These are phyloP conservation scores for Orbicella faveolata DNA, from an alignment of 64 coral and sea anemone species.

Conservation along the genomic window DNA sequence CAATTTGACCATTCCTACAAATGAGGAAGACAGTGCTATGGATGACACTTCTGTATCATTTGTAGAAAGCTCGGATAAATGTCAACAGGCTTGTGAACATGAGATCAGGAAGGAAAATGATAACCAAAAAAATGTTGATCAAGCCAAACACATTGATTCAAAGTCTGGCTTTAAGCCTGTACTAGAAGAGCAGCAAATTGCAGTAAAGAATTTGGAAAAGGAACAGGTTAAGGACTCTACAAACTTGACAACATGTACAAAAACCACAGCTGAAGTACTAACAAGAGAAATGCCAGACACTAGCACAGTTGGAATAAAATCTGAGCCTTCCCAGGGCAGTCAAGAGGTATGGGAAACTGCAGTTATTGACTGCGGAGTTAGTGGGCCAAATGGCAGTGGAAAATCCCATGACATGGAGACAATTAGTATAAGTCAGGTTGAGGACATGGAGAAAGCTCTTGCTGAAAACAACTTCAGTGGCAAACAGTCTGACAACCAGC, in stretches of 20 bases:
- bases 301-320: conserved; percentile 10
- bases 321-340: conserved; percentile 15
- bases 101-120: conserved; percentile 23
- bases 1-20: conserved; percentile 51
- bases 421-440: conserved; percentile 49
- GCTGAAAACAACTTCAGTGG: conserved; percentile 36
- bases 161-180: background rate
- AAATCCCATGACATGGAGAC: conserved; percentile 9
- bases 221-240: background rate
- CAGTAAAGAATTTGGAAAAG: background rate
- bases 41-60: background rate
- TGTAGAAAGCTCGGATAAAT: conserved; percentile 29
- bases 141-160: background rate
- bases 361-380: conserved; percentile 83
- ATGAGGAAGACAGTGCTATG: conserved; percentile 44
- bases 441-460: conserved; percentile 39
- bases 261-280: background rate
- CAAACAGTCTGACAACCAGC: conserved; percentile 3
- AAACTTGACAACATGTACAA: background rate
- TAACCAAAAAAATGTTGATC: background rate
- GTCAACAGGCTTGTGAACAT: conserved; percentile 32
- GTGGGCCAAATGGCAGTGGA: conserved; percentile 14
- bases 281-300: background rate
- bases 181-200: background rate
- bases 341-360: conserved; percentile 93